A percentile compares a stretch with the other conserved stretches of the same genome.
Evolutionary conservation across 2,113 vertebrate species (phyloP).

Genomic region (Etheostoma spectabile): DNA sequence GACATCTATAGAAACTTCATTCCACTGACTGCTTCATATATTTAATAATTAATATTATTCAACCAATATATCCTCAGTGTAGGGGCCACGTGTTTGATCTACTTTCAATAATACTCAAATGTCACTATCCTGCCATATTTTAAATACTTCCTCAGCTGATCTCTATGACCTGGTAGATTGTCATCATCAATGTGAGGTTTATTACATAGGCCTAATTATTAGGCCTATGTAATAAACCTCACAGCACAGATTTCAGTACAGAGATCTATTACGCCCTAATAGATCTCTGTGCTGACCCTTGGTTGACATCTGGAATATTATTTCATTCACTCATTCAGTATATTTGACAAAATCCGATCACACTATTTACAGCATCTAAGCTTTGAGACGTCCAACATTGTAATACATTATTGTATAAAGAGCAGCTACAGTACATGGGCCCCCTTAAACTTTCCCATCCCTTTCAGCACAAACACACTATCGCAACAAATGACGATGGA

Average conservation of each 20-base stretch:
- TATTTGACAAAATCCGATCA: conserved; percentile 12
- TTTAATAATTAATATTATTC: not conserved
- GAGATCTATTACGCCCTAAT: no score
- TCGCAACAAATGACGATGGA: conserved; percentile 54
- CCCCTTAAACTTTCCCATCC: conserved; percentile 44
- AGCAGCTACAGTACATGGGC: conserved; percentile 18
- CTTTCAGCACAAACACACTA: conserved; percentile 1
- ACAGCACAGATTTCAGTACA: no score
- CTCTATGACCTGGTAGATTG: conserved; percentile 15
- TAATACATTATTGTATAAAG: conserved; percentile 52
- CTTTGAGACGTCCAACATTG: conserved; percentile 36
- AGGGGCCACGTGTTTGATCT: not conserved
- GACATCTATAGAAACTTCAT: not conserved
- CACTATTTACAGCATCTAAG: conserved; percentile 44
- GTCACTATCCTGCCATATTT: not conserved
- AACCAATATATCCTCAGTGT: not conserved
- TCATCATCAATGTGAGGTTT: conserved; percentile 8
- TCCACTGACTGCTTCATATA: not conserved
- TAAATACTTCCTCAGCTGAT: conserved; percentile 3
- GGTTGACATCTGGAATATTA: no score
- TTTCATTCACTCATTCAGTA: not conserved
- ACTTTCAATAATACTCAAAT: not conserved
- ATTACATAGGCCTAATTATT: not conserved
- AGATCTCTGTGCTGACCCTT: no score
- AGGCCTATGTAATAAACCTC: no score